phyloP scores from a whole-genome alignment of 2,113 vertebrate species.

The Dermatemys mawii region DNA sequence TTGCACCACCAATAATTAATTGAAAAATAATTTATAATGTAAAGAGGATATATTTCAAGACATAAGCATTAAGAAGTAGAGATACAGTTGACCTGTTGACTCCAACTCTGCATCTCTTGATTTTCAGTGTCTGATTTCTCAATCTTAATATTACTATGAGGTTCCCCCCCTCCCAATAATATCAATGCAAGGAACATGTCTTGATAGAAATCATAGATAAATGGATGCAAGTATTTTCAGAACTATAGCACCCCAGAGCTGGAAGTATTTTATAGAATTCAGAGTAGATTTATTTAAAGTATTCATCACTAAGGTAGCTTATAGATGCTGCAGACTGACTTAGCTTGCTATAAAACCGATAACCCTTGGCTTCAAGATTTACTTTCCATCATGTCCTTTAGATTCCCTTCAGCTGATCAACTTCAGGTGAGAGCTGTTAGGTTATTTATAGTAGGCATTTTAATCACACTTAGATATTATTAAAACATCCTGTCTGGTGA shows the following conservation, averaged over 20 bases:
- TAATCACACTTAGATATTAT: slow-evolving; percentile 26
- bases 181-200: too few relatives aligned
- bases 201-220: too few relatives aligned
- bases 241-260: slow-evolving; percentile 44
- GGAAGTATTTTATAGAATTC: neutral
- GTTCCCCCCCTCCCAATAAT: neutral
- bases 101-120: neutral
- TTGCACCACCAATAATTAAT: neutral
- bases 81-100: neutral
- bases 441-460: slow-evolving; percentile 68
- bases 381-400: slow-evolving; percentile 18
- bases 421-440: neutral
- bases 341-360: neutral
- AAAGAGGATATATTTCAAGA: neutral
- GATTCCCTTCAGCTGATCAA: slow-evolving; percentile 12
- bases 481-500: slow-evolving; percentile 34
- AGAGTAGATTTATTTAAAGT: neutral
- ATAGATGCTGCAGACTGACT: neutral
- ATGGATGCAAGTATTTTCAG: neutral
- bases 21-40: neutral
- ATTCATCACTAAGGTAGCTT: neutral
- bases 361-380: neutral
- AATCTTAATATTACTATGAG: neutral
- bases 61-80: neutral
- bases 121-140: neutral